Evolutionary conservation across 2,113 vertebrate genomes (phyloP), one percentile per base, ranked within the genome.

Genomic region (Oncorhynchus keta): DNA sequence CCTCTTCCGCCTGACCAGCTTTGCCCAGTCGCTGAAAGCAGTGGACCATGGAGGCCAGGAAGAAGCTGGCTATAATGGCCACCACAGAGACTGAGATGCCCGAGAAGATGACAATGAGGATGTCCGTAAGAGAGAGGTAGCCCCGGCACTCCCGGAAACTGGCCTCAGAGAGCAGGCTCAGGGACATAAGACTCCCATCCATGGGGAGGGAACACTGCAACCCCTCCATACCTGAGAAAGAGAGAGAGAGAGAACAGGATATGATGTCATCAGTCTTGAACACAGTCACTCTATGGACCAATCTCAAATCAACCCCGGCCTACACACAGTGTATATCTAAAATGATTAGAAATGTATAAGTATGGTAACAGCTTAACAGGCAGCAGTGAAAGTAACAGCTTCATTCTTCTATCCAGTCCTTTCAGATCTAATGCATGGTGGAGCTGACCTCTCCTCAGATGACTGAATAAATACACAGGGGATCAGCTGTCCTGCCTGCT

Each of bases 61-160:
- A 94, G 90, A 98, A 98, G 90, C 96, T 98, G 74, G 95, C 94
- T 6, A 95, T 89, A 69, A 98, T 98, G 81, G 96, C 96, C 0
- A 92, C 96, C 0, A 97, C 93, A 55, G 96, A 98, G 76, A 97
- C 96, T 0, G 92, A 95, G 0, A 97, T 95, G 1, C 97, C 97
- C 0, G 97, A 97, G 89, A 98, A 98, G 89, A 97, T 95, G 90
- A 98, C 96, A 77, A 98, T 95, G 12, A 97, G 91, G 83, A 96
- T 95, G 91, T 98, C 97, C 0, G 94, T 96, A 82, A 97, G 80
- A 0, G 95, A 95, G 73, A 98, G 93, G 76, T 79, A 90, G 72
- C 95, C 95, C 30, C 86, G 95, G 90, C 97, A 98, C 81, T 96
- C 95, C 1, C 92, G 93, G 83, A 97, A 98, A 87, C 96, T 98